Evolutionary conservation across 1,140 invertebrate genomes (phyloP), one percentile per base, ranked within the genome.

Genomic region (Anthonomus grandis): DNA sequence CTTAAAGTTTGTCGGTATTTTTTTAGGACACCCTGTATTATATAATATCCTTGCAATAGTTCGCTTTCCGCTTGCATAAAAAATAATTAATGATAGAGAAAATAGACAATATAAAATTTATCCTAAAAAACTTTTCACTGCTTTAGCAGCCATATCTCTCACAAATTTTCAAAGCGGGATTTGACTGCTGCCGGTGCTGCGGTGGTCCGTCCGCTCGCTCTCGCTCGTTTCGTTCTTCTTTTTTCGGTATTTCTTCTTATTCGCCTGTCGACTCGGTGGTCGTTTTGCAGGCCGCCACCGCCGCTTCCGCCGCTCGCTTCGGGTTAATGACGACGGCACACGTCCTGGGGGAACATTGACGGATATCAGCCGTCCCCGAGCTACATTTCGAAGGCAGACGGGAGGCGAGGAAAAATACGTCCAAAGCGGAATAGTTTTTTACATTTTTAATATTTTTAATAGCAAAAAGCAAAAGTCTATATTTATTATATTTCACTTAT

Each of bases 291-390:
- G 34, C 27, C 47, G 49, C 49, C 49, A 23, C 19, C 36, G 34
- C 27, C 36, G 54, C 46, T 56, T 41, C 46, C 45, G 45, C n/a
- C 19, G 49, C 45, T 39, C 36, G 54, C 46, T 56, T 41, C 46
- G 54, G 45, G 54, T 56, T 56, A 56, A 56, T 56, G 54, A 56
- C 54, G 54, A 56, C 45, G 54, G 54, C 54, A 56, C 54, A 56
- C 54, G 54, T 56, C 54, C 54, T 56, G 25, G 23, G 54, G 54
- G 54, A 56, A 38, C 41, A 44, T 55, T 55, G 52, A 55, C 42
- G 52, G 42, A 46, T 27, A 38, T 21, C 23, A 13, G 4, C 25
- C 19, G 22, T 15, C 37, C 27, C 21, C 41, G 41, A 5, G 17
- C 36, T 17, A 13, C 3, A 22, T 21, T 6, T 10, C 41, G 4